These are phyloP conservation scores for Sisor rabdophorus DNA, from an alignment of 2,113 vertebrate genomes.

Conservation along the genomic window DNA sequence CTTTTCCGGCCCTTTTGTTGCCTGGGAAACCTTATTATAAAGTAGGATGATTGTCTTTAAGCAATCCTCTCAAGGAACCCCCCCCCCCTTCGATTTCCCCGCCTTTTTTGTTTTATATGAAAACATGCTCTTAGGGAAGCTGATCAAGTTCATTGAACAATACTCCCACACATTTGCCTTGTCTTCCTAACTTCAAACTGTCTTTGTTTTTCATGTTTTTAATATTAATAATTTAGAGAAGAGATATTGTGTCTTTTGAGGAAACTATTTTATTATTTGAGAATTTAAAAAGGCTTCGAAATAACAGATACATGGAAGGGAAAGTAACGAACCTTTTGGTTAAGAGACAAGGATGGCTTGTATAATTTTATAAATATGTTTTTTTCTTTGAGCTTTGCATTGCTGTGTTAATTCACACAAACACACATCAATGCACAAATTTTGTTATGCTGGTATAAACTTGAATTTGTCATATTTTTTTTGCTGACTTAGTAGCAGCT, in stretches of 20 bases:
- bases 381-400: conserved; percentile 9
- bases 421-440: not conserved
- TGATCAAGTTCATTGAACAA: conserved; percentile 41
- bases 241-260: not conserved
- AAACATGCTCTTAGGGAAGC: conserved; percentile 26
- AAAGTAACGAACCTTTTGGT: conserved; percentile 11
- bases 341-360: not conserved
- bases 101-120: not conserved
- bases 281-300: not conserved
- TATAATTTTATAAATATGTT: conserved; percentile 30
- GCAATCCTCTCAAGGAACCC: conserved; percentile 3
- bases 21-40: conserved; percentile 47
- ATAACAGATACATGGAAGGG: conserved; percentile 23
- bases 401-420: not conserved
- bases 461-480: not conserved
- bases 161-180: conserved; percentile 2
- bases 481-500: not conserved
- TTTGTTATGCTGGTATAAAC: too few relatives aligned
- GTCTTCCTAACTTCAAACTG: conserved; percentile 1
- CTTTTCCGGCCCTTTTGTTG: conserved; percentile 44
- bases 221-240: not conserved
- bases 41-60: conserved; percentile 42
- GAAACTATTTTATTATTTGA: not conserved
- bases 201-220: not conserved
- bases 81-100: not conserved